Evolutionary conservation across 2,113 vertebrate genomes (phyloP).

Genomic region (Colossoma macropomum): DNA sequence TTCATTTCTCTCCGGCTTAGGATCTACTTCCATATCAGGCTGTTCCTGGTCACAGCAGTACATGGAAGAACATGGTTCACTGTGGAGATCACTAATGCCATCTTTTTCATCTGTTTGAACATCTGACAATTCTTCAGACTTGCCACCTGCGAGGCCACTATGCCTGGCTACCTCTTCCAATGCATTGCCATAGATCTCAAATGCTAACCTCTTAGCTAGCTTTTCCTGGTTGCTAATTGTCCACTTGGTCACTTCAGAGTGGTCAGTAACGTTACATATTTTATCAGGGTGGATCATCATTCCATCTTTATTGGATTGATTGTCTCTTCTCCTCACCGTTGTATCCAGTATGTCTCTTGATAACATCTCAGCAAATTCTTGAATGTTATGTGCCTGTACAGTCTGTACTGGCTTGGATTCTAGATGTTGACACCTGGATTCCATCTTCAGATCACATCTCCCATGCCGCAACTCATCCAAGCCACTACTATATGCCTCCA

Average conservation of each 20-base stretch:
- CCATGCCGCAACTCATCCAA: constrained; percentile 24
- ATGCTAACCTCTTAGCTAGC: constrained; percentile 60
- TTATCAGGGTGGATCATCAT: not conserved
- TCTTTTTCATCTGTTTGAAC: not conserved
- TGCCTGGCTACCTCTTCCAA: constrained; percentile 58
- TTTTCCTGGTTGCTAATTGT: constrained; percentile 47
- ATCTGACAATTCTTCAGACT: constrained; percentile 10
- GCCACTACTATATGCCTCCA: constrained; percentile 49
- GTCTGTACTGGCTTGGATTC: constrained; percentile 10
- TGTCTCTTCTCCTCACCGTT: not conserved
- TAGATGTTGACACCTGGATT: constrained; percentile 12
- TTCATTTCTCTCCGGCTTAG: constrained; percentile 14
- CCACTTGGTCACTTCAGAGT: constrained; percentile 17
- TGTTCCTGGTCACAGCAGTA: constrained; percentile 6
- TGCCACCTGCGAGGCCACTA: not conserved
- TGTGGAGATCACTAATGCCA: not conserved
- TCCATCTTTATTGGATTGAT: not conserved
- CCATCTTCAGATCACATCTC: constrained; percentile 8
- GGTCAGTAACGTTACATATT: constrained; percentile 22
- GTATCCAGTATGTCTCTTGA: constrained; percentile 64
- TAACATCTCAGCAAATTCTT: constrained; percentile 66
- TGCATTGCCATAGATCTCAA: constrained; percentile 50
- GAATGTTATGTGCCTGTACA: constrained; percentile 41
- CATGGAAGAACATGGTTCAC: constrained; percentile 2
- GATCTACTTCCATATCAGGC: constrained; percentile 11